Conservation (phyloP, 2,888 invertebrate species). For the Esperia sulphurella region DNA sequence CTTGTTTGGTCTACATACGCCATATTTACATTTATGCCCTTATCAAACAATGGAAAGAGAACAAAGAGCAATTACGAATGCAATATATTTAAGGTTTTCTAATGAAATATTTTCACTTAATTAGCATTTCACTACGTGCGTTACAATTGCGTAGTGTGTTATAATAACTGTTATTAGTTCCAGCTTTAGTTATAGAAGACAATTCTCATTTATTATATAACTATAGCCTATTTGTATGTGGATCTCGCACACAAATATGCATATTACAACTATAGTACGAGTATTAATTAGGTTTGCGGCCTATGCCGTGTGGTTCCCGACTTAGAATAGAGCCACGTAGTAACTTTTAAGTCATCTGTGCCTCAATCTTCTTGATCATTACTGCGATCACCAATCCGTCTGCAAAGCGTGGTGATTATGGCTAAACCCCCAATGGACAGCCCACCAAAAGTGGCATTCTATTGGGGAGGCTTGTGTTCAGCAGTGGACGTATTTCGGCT, state of each 20-base stretch:
- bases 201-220: constrained; percentile 19
- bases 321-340: too few species aligned
- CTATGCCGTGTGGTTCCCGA: too few species aligned
- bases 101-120: constrained; percentile 3
- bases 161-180: too few species aligned
- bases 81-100: not conserved
- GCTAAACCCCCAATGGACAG: too few species aligned
- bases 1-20: constrained; percentile 1
- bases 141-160: constrained; percentile 22
- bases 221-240: constrained; percentile 16
- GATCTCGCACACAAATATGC: not conserved
- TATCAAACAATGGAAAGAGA: constrained; percentile 1
- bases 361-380: too few species aligned
- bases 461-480: too few species aligned
- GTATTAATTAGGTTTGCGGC: not conserved
- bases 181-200: constrained; percentile 22
- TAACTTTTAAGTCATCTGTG: too few species aligned
- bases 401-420: too few species aligned
- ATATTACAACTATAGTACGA: not conserved
- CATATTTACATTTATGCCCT: constrained; percentile 3
- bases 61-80: constrained; percentile 7
- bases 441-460: too few species aligned
- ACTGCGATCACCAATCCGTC: too few species aligned
- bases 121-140: constrained; percentile 3
- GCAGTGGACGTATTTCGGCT: too few species aligned